Base-by-base conservation (phyloP, 1,140 invertebrate genomes). In the Calephelis virginiensis region DNA sequence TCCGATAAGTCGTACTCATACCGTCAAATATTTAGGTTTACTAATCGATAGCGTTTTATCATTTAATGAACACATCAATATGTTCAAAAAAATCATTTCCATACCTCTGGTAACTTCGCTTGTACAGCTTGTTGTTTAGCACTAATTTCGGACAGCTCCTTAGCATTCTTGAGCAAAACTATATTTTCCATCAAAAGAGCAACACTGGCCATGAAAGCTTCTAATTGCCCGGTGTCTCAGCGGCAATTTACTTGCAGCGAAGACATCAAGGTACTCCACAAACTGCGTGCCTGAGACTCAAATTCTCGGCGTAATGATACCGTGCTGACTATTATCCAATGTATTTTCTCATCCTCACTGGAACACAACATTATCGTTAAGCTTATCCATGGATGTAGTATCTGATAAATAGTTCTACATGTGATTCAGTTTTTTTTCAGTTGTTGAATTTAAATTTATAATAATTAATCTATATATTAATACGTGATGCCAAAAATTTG, bases 261-360 rank as follows among this genome's bases (percentile, higher is more conserved):
- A 49, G 94, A 94, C 10, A 96, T 93, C 56, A 99, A 91, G 11
- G 96, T 94, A 81, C 98, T 96, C 96, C 98, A 99, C 73, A 98
- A 95, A 61, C 95, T 94, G 64, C 97, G 93, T 67, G 98, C 96
- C 45, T 98, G 95, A 7, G 96, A 95, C 87, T 99, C 98, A 40
- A 99, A 95, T 74, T 98, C 97, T 12, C 95, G 94, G 66, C 98
- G 87, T 1, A 94, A 74, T 1, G 93, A 91, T 28, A 91, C 81
- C 13, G 94, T 91, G 61, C 94, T 92, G 6, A 94, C 92, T 3
- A 92, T 88, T 70, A 95, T 96, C 91, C 97, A 98, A 62, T 97
- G 97, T 69, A 98, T 93, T 81, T 95, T 95, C 75, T 97, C 95
- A 80, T 98, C 96, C 49, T 94, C 92, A 70, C 97, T 98, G 77